Evolutionary conservation across 2,888 invertebrate species (phyloP), one percentile per base, ranked within the genome.

Genomic region (Mythimna albipuncta): DNA sequence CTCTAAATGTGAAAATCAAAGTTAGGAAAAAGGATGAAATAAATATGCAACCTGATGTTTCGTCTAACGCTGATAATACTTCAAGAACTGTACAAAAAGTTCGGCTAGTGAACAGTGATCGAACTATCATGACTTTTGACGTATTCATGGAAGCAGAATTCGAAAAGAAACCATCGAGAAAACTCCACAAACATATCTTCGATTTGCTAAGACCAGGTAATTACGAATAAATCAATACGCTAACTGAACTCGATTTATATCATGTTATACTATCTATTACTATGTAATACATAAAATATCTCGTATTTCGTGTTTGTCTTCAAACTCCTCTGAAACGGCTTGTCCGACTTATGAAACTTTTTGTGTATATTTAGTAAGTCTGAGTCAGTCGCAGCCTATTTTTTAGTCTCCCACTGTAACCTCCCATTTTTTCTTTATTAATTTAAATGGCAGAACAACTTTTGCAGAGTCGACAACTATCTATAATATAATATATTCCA

Each of bases 41-140:
- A 54, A 72, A 72, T 2, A 71, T 84, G 41, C 79, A 86, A 61
- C 81, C 85, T 63, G 92, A 90, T 44, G 71, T 89, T 16, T 73
- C 92, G 65, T 89, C 91, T 13, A 82, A 90, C 84, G 21, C 38
- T 54, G 83, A 81, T 47, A 70, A 78, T 57, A 71, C 82, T 7
- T 77, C 83, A 19, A 81, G 79, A 16, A 58, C 69, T 10, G 79
- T 85, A 10, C 90, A 93, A 75, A 91, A 89, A 78, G 83, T 94
- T 63, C 87, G 91, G 41, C 79, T 92, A 7, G 90, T 92, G 6
- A 93, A 89, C 72, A 96, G 95, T 79, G 93, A 95, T 68, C 94
- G 92, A 79, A 95, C 95, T 32, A 93, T 96, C 38, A 91, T 94
- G 89, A 93, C 94, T 2, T 96, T 96, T 72, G 91, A 94, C 82